These are phyloP conservation scores for Ceratina calcarata DNA, from an alignment of 1,140 invertebrate genomes.

Conservation along the genomic window DNA sequence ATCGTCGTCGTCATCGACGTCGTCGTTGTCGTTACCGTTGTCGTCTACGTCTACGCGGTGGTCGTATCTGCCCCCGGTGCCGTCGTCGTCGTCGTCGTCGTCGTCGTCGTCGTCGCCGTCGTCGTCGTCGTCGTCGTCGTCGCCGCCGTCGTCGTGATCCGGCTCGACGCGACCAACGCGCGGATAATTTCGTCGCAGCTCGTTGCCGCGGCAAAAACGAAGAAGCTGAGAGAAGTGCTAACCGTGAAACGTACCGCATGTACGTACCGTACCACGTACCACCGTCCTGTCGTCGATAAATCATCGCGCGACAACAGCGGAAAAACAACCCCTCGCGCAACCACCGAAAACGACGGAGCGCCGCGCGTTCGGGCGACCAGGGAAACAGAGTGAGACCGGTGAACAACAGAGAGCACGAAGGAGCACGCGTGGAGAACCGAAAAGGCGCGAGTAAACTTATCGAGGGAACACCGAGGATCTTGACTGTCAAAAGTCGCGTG, in stretches of 20 bases:
- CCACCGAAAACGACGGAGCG: conserved; percentile 34
- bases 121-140: not conserved
- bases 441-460: not conserved
- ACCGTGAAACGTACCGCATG: conserved; percentile 30
- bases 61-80: conserved; percentile 22
- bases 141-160: conserved; percentile 47
- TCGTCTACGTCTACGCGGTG: conserved; percentile 31
- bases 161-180: conserved; percentile 46
- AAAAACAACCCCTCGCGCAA: conserved; percentile 26
- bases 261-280: conserved; percentile 32
- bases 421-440: not conserved
- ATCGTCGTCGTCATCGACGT: conserved; percentile 21
- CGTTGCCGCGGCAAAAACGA: too few relatives aligned
- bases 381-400: conserved; percentile 43
- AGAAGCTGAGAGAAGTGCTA: conserved; percentile 2
- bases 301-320: conserved; percentile 40
- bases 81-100: conserved; percentile 31
- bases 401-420: conserved; percentile 26
- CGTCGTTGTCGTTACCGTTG: conserved; percentile 26
- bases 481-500: conserved; percentile 36
- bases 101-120: conserved; percentile 26
- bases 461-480: conserved; percentile 21
- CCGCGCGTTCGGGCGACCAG: conserved; percentile 14
- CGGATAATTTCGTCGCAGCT: not conserved
- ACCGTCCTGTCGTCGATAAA: conserved; percentile 41